Conservation (phyloP, 1,140 invertebrate genomes). For the Trachelipus rathkii region DNA sequence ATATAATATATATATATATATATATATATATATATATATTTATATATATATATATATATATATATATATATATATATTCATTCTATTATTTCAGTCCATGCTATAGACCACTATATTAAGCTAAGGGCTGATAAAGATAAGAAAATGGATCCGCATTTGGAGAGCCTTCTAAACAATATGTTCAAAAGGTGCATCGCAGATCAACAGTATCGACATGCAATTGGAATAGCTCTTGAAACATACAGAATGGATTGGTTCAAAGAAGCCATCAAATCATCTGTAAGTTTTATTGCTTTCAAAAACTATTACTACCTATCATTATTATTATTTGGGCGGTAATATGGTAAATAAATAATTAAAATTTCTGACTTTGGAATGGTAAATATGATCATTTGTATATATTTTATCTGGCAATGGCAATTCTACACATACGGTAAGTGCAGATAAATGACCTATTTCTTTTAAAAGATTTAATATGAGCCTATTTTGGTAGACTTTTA, state of each 20-base stretch:
- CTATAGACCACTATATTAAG: slow-evolving; percentile 91
- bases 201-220: slow-evolving; percentile 85
- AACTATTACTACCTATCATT: not conserved
- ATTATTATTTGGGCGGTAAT: slow-evolving; percentile 39
- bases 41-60: not conserved
- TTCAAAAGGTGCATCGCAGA: slow-evolving; percentile 89
- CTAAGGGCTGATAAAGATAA: slow-evolving; percentile 62
- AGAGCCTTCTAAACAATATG: slow-evolving; percentile 94
- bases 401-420: no score
- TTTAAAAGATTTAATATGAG: no score
- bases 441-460: no score
- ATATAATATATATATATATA: no score
- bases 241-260: slow-evolving; percentile 94
- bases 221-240: slow-evolving; percentile 92
- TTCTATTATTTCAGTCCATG: slow-evolving; percentile 77
- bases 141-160: slow-evolving; percentile 79
- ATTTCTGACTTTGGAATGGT: no score
- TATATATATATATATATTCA: not conserved
- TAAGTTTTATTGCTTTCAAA: slow-evolving; percentile 50
- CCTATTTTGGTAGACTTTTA: no score
- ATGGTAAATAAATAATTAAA: no score
- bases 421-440: no score
- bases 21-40: no score
- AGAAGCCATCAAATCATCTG: slow-evolving; percentile 79
- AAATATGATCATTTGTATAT: no score